phyloP scores from a whole-genome alignment of 2,113 vertebrate species.

The Eretmochelys imbricata region DNA sequence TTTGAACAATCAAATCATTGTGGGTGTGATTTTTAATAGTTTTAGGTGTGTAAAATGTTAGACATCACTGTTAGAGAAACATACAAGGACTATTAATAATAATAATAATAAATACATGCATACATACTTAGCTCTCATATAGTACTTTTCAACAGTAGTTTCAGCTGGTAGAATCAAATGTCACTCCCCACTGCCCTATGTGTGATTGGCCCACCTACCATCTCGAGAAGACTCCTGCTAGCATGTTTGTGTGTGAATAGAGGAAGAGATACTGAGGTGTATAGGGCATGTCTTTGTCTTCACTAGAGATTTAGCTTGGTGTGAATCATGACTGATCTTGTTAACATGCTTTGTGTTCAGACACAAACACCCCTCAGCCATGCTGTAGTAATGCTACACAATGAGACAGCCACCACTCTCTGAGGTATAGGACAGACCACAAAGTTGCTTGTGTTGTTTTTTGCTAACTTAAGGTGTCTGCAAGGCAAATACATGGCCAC shows the following conservation, averaged over 20 bases:
- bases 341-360: background rate
- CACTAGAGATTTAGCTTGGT: accelerated
- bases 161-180: background rate
- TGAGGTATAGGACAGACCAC: background rate
- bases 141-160: too few relatives aligned
- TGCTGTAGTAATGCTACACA: background rate
- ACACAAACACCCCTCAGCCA: background rate
- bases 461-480: accelerated
- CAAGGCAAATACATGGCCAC: background rate
- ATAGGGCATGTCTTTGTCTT: background rate
- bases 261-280: background rate
- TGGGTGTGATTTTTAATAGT: background rate
- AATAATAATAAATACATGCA: too few relatives aligned
- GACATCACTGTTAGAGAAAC: too few relatives aligned
- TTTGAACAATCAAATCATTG: background rate
- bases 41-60: background rate
- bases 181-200: background rate
- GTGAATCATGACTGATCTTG: background rate
- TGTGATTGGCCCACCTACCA: background rate
- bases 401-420: background rate
- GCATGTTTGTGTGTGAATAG: background rate
- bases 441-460: background rate
- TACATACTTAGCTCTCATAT: too few relatives aligned
- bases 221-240: background rate
- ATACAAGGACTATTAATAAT: too few relatives aligned